Evolutionary conservation across 2,888 invertebrate species (phyloP).

Genomic region (Theodoxus fluviatilis): DNA sequence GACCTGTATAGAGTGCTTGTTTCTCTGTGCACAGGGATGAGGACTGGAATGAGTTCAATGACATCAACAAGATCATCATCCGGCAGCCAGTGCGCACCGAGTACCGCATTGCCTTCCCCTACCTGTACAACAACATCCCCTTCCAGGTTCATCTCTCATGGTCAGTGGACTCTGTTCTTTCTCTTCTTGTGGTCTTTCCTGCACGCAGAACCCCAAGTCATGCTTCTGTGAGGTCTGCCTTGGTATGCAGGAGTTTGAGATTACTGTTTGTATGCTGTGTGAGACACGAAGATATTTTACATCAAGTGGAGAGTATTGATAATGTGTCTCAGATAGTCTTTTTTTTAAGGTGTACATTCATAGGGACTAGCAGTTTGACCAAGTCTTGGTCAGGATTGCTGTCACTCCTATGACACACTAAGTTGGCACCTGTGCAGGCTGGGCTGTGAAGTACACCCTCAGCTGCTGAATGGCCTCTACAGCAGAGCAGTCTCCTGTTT

Average conservation of each 20-base stretch:
- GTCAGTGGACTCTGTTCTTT: constrained; percentile 71
- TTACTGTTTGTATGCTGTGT: neutral
- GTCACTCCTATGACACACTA: too few species aligned
- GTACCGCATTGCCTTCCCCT: constrained; percentile 98
- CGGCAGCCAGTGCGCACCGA: constrained; percentile 98
- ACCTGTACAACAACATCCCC: constrained; percentile 97
- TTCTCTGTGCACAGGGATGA: constrained; percentile 78
- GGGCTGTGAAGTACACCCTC: too few species aligned
- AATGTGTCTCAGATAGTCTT: too few species aligned
- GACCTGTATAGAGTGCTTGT: too few species aligned
- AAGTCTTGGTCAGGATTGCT: too few species aligned
- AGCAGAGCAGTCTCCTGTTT: too few species aligned
- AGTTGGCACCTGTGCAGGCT: too few species aligned
- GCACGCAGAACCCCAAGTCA: neutral
- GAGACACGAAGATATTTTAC: too few species aligned
- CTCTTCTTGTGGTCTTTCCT: neutral
- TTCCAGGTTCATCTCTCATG: constrained; percentile 98
- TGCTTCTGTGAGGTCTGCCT: neutral
- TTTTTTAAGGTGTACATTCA: too few species aligned
- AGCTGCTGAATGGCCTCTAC: too few species aligned
- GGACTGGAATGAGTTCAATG: constrained; percentile 99
- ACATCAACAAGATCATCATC: constrained; percentile 99
- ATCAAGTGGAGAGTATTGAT: too few species aligned
- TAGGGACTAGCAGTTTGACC: too few species aligned
- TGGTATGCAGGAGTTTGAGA: neutral